These are phyloP conservation scores for Diadophis punctatus DNA, from an alignment of 2,113 vertebrate genomes.

Conservation along the genomic window DNA sequence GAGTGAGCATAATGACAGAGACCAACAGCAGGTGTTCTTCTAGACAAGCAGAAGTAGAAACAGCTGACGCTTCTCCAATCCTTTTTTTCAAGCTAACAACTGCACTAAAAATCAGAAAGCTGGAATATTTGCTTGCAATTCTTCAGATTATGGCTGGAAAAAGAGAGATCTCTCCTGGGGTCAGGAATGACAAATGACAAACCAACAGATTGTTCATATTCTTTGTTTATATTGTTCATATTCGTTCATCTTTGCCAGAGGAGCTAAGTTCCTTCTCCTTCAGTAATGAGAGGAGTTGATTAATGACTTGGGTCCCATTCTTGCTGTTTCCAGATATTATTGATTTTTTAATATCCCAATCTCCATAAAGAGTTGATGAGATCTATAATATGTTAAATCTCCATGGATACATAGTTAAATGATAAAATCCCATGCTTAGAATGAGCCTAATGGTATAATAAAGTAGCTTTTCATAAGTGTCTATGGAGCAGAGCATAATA, in stretches of 20 bases:
- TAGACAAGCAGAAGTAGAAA: neutral
- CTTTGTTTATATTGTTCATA: neutral
- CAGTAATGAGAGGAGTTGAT: neutral
- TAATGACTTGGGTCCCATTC: neutral
- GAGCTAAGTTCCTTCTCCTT: neutral
- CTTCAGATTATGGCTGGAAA: neutral
- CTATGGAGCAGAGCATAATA: neutral
- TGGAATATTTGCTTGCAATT: neutral
- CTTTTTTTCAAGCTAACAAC: neutral
- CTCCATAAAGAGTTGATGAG: neutral
- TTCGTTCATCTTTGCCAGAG: neutral
- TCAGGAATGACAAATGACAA: neutral
- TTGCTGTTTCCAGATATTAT: neutral
- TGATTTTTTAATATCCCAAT: neutral
- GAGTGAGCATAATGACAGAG: neutral
- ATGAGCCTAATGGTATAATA: neutral
- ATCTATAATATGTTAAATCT: neutral
- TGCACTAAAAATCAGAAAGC: neutral
- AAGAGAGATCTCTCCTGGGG: neutral
- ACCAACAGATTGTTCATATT: neutral
- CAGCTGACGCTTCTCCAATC: neutral
- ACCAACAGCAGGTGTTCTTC: neutral
- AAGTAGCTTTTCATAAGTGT: neutral
- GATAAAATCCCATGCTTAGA: neutral
- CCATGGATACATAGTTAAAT: neutral